Conservation (phyloP, 2,113 vertebrate genomes). For the Paraplagusia blochii region DNA sequence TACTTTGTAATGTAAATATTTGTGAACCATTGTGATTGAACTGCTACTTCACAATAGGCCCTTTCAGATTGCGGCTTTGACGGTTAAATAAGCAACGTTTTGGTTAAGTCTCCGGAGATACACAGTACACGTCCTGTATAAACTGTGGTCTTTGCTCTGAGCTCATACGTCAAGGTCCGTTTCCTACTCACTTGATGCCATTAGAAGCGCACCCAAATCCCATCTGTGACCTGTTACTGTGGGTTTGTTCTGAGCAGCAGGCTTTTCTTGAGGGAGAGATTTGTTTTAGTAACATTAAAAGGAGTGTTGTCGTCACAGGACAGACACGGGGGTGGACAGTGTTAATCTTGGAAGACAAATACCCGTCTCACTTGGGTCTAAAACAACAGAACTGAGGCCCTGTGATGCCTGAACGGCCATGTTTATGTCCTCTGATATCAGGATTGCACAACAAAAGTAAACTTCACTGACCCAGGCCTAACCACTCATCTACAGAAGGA, state of each 20-base stretch:
- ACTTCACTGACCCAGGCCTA: conserved; percentile 2
- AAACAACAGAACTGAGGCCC: conserved; percentile 6
- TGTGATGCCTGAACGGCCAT: conserved; percentile 3
- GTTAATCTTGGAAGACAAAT: conserved; percentile 18
- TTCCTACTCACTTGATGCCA: background rate
- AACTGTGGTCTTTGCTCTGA: background rate
- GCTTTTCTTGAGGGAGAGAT: conserved; percentile 22
- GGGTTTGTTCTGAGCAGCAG: background rate
- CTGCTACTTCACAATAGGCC: background rate
- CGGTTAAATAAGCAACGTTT: background rate
- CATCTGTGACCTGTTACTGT: background rate
- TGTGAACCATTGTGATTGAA: conserved; percentile 2
- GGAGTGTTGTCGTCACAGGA: background rate
- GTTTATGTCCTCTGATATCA: conserved; percentile 20
- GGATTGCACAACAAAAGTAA: conserved; percentile 28
- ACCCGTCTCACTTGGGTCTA: conserved; percentile 7
- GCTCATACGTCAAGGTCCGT: conserved; percentile 3
- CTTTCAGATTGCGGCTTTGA: conserved; percentile 4
- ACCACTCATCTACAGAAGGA: conserved; percentile 3
- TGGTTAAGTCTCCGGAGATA: background rate
- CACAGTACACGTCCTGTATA: background rate
- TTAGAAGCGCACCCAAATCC: background rate
- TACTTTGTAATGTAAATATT: conserved; percentile 1
- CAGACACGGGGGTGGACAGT: conserved; percentile 20
- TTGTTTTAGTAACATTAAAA: conserved; percentile 18